Evolutionary conservation across 2,797 vertebrate species (phyloP).

Genomic region (Dicrostonyx torquatus): DNA sequence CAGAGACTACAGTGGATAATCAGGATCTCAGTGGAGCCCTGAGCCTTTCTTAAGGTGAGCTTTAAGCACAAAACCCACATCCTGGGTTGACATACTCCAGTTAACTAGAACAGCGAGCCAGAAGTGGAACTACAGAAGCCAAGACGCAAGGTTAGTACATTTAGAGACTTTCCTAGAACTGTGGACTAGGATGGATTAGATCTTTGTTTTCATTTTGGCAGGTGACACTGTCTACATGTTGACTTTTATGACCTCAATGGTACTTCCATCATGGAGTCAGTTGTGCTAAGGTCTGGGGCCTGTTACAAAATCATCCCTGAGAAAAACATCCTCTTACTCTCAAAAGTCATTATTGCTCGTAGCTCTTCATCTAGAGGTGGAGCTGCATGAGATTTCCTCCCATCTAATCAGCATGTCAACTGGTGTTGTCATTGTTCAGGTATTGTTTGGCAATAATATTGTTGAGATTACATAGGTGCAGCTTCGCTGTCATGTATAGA

Average conservation of each 20-base stretch:
- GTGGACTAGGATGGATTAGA: not conserved
- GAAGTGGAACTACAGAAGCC: not conserved
- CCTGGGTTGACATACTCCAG: not conserved
- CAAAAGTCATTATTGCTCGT: not conserved
- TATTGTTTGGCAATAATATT: not conserved
- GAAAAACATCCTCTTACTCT: not conserved
- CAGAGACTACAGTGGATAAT: not conserved
- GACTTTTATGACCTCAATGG: not conserved
- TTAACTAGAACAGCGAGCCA: not conserved
- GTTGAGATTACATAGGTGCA: not conserved
- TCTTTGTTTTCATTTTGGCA: not conserved
- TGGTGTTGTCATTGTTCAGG: not conserved
- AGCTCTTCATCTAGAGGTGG: not conserved
- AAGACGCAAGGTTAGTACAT: not conserved
- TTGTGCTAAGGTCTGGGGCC: not conserved
- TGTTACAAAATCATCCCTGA: not conserved
- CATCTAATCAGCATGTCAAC: not conserved
- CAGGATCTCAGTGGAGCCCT: not conserved
- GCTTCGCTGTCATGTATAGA: not conserved
- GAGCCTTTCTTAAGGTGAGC: not conserved
- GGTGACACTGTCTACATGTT: not conserved
- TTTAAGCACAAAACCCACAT: not conserved
- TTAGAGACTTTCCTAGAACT: not conserved
- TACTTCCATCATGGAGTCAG: not conserved
- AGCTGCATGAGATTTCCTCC: not conserved